phyloP scores from a whole-genome alignment of 2,113 vertebrate species.

The Eudyptes chrysolophus region DNA sequence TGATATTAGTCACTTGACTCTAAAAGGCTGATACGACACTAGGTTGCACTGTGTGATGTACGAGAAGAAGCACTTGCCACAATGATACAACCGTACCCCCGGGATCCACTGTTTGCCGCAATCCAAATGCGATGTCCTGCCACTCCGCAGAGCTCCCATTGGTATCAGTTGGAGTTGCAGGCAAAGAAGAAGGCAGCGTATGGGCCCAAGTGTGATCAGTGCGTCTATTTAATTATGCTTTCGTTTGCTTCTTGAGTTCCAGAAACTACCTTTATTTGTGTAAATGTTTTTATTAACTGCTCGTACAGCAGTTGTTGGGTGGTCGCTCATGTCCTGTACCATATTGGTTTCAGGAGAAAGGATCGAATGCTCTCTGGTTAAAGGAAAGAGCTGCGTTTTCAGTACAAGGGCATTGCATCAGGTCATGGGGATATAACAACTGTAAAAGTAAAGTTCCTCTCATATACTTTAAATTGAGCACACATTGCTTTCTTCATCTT shows the following conservation, averaged over 20 bases:
- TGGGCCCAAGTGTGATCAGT: constrained; percentile 61
- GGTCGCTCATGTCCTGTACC: constrained; percentile 52
- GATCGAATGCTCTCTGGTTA: constrained; percentile 31
- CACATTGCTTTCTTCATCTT: constrained; percentile 64
- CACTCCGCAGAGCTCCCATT: neutral
- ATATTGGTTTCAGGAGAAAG: constrained; percentile 71
- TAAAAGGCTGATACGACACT: constrained; percentile 23
- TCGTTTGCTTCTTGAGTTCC: constrained; percentile 65
- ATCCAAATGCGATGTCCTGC: neutral
- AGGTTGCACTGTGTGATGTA: constrained; percentile 51
- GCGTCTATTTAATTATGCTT: constrained; percentile 49
- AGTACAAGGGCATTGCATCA: constrained; percentile 29
- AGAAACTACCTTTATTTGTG: constrained; percentile 50
- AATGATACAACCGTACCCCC: constrained; percentile 12
- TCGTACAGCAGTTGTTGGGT: constrained; percentile 37
- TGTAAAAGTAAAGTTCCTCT: constrained; percentile 45
- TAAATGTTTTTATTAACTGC: constrained; percentile 66
- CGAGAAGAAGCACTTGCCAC: constrained; percentile 57
- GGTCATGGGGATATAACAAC: constrained; percentile 50
- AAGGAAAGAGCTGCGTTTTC: constrained; percentile 36
- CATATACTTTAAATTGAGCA: constrained; percentile 30
- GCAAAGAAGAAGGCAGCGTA: neutral
- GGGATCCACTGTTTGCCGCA: constrained; percentile 24
- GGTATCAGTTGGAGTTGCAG: neutral
- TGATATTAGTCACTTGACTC: constrained; percentile 57